phyloP scores from a whole-genome alignment of 2,888 invertebrate species.

The Nezara viridula region DNA sequence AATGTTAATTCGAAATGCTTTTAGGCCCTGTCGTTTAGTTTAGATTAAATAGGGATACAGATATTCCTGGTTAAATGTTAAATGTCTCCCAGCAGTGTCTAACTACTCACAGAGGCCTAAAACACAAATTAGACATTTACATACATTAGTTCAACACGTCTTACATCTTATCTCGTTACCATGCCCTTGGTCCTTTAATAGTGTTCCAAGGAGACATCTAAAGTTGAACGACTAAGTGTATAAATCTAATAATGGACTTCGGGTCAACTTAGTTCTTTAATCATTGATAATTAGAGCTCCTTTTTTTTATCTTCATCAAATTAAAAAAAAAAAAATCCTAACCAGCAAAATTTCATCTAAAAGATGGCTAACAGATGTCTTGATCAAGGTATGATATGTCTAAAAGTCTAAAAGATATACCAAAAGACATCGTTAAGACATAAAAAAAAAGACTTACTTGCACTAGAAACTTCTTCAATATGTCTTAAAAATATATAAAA shows the following conservation, averaged over 20 bases:
- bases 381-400: too few relatives aligned
- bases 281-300: neutral
- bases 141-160: neutral
- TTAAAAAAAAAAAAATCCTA: too few relatives aligned
- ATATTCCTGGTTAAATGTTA: neutral
- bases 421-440: too few relatives aligned
- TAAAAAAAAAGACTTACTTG: too few relatives aligned
- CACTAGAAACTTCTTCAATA: too few relatives aligned
- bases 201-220: neutral
- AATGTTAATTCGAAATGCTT: constrained; percentile 18
- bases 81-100: neutral
- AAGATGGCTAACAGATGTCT: too few relatives aligned
- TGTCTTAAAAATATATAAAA: too few relatives aligned
- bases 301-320: neutral
- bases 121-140: neutral
- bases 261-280: neutral
- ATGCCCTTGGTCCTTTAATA: neutral
- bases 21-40: neutral
- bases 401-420: too few relatives aligned
- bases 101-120: neutral
- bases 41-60: neutral
- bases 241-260: neutral
- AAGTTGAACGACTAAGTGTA: neutral
- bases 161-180: neutral
- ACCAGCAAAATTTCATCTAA: too few relatives aligned